These are phyloP conservation scores for Bombylius major DNA, from an alignment of 2,888 invertebrate species.

Conservation along the genomic window DNA sequence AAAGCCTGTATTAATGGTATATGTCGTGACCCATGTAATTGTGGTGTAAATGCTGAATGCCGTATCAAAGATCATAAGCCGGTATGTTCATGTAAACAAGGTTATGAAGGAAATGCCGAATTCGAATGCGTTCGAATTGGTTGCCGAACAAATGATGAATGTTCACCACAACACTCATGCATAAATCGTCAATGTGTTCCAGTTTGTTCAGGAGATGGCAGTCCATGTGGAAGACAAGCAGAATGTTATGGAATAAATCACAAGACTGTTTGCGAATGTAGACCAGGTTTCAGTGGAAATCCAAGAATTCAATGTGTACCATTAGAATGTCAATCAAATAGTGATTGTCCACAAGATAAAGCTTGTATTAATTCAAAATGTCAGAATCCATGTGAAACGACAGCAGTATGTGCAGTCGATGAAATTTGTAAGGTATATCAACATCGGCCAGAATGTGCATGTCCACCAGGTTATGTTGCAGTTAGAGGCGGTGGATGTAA, in stretches of 20 bases:
- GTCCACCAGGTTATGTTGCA: constrained; percentile 61
- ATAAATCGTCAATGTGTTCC: constrained; percentile 70
- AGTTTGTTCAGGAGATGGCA: constrained; percentile 58
- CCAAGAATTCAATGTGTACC: constrained; percentile 63
- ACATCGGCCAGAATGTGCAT: constrained; percentile 67
- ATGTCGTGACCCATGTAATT: constrained; percentile 73
- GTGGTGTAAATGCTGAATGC: constrained; percentile 75
- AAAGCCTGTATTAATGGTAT: constrained; percentile 68
- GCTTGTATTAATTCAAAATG: constrained; percentile 74
- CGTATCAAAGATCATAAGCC: constrained; percentile 75
- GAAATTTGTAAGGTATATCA: constrained; percentile 64
- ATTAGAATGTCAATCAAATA: constrained; percentile 67
- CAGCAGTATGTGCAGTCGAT: constrained; percentile 55
- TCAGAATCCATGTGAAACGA: constrained; percentile 56
- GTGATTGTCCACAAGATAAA: constrained; percentile 67
- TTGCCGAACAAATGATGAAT: constrained; percentile 63
- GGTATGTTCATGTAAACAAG: constrained; percentile 71
- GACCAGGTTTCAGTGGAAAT: constrained; percentile 68
- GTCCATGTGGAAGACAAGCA: constrained; percentile 63
- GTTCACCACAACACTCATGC: constrained; percentile 72
- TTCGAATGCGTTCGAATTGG: constrained; percentile 64
- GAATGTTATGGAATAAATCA: constrained; percentile 71
- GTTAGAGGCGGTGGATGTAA: constrained; percentile 50
- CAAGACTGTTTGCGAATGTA: constrained; percentile 71
- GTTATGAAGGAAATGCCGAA: constrained; percentile 75